These are phyloP conservation scores for Spodoptera exigua DNA, from an alignment of 2,888 invertebrate species.

Conservation along the genomic window DNA sequence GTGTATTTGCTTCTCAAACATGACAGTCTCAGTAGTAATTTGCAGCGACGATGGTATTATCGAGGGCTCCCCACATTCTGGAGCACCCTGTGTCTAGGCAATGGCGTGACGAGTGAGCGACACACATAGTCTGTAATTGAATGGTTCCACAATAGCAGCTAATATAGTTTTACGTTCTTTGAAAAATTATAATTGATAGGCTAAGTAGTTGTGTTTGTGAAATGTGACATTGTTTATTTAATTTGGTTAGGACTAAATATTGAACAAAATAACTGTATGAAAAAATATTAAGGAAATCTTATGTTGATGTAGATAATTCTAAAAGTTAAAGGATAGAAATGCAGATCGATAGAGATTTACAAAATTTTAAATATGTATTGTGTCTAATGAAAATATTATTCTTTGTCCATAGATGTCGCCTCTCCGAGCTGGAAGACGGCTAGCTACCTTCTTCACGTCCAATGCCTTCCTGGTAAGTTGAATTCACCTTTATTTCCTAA, in stretches of 20 bases:
- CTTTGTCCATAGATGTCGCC: constrained; percentile 77
- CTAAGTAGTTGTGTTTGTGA: no score
- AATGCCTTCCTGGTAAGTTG: constrained; percentile 77
- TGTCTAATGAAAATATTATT: constrained; percentile 16
- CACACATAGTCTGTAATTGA: constrained; percentile 13
- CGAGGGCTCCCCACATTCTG: constrained; percentile 42
- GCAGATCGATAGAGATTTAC: no score
- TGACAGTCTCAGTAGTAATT: constrained; percentile 59
- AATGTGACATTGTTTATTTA: no score
- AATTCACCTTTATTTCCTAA: neutral
- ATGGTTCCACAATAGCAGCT: neutral
- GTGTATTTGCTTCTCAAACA: constrained; percentile 74
- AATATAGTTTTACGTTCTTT: no score
- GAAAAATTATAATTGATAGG: no score
- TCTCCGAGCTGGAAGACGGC: constrained; percentile 67
- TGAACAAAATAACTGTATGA: no score
- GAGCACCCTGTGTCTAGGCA: constrained; percentile 1
- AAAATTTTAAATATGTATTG: neutral
- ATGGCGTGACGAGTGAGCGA: neutral
- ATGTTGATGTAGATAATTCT: no score
- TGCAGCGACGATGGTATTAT: constrained; percentile 68
- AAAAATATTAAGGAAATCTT: no score
- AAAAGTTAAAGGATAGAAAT: no score
- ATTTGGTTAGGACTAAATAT: no score
- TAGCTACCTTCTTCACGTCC: constrained; percentile 72